Conservation (phyloP, 2,888 invertebrate genomes). For the Bibio marci region DNA sequence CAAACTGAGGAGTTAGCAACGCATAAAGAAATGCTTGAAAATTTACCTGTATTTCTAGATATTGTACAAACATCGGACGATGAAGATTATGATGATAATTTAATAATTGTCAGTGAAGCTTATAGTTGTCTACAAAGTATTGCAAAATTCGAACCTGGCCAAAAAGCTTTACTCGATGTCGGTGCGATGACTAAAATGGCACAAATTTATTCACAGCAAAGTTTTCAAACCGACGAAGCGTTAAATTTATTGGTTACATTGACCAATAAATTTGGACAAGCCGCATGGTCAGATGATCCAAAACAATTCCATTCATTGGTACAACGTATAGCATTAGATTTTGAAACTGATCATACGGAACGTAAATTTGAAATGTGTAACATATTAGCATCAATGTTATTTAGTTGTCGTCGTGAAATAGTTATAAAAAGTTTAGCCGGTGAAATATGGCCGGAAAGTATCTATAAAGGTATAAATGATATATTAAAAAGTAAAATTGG, state of each 20-base stretch:
- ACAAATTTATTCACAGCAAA: constrained; percentile 72
- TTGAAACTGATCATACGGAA: constrained; percentile 76
- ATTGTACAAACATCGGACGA: constrained; percentile 73
- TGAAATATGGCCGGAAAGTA: constrained; percentile 66
- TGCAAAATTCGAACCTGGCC: constrained; percentile 60
- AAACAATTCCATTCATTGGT: constrained; percentile 66
- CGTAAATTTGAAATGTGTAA: constrained; percentile 77
- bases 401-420: constrained; percentile 50
- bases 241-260: constrained; percentile 61
- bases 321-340: constrained; percentile 69
- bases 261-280: constrained; percentile 50
- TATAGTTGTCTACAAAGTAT: constrained; percentile 70
- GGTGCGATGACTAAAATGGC: constrained; percentile 69
- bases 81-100: constrained; percentile 68
- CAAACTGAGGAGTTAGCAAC: constrained; percentile 62
- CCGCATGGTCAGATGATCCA: constrained; percentile 62
- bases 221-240: constrained; percentile 80
- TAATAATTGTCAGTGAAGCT: constrained; percentile 74
- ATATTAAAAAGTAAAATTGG: constrained; percentile 75
- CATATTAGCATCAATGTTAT: constrained; percentile 56
- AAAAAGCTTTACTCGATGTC: constrained; percentile 58
- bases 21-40: constrained; percentile 67
- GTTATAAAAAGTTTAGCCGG: constrained; percentile 44
- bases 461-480: constrained; percentile 66
- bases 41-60: constrained; percentile 66